phyloP scores from a whole-genome alignment of 2,113 vertebrate species.

The Sceloporus undulatus region DNA sequence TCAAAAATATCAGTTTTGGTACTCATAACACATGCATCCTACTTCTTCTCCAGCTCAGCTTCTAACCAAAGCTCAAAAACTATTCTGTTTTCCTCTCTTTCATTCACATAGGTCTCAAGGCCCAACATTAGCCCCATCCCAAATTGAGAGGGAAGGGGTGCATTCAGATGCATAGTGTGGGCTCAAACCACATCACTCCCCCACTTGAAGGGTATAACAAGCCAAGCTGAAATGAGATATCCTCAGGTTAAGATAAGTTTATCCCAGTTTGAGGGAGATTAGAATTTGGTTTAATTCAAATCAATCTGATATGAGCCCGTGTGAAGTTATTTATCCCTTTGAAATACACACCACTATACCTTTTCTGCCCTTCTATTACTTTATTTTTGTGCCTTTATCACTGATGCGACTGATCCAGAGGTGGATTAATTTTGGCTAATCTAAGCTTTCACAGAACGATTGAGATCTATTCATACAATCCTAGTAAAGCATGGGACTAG shows the following conservation, averaged over 20 bases:
- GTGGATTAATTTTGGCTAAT: conserved; percentile 23
- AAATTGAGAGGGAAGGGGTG: too few species aligned
- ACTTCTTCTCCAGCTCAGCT: not conserved
- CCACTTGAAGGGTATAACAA: too few species aligned
- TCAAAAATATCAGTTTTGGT: not conserved
- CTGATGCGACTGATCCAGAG: not conserved
- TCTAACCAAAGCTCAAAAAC: not conserved
- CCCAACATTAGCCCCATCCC: not conserved
- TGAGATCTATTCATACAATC: conserved; percentile 30
- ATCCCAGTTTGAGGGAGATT: not conserved
- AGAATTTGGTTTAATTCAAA: not conserved
- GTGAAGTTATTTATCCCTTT: not conserved
- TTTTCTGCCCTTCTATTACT: not conserved
- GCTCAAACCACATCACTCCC: not conserved
- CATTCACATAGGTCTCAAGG: not conserved
- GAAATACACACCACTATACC: not conserved
- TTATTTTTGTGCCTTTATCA: not conserved
- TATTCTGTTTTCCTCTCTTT: not conserved
- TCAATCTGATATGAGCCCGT: not conserved
- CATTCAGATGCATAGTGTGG: not conserved
- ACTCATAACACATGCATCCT: not conserved
- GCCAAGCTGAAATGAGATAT: not conserved
- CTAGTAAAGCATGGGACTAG: conserved; percentile 5
- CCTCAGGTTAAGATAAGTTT: not conserved
- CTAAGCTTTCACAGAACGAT: not conserved